Conservation (phyloP, 92 coral and sea anemone species). For the Blastomussa wellsi region DNA sequence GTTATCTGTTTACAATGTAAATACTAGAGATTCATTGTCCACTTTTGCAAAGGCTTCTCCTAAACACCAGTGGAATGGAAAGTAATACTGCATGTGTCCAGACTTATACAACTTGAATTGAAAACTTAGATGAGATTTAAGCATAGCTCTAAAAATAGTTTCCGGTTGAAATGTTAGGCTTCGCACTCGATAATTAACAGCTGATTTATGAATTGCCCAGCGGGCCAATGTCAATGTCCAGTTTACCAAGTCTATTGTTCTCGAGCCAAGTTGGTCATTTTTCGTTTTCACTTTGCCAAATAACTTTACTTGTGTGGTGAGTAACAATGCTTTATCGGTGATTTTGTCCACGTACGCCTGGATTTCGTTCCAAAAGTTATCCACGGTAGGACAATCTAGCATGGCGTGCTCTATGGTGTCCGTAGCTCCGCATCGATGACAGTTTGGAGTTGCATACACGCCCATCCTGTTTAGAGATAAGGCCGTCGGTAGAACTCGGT, state of each 20-base stretch:
- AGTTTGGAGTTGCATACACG: not conserved
- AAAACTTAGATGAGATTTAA: not conserved
- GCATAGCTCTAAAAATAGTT: not conserved
- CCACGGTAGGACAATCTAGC: not conserved
- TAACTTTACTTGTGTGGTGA: not conserved
- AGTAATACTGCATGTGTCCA: not conserved
- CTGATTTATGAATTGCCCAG: not conserved
- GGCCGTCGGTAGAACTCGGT: not conserved
- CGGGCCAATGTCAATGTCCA: not conserved
- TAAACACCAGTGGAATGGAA: not conserved
- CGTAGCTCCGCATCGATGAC: not conserved
- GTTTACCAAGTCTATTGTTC: not conserved
- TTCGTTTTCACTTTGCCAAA: not conserved
- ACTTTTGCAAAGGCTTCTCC: not conserved
- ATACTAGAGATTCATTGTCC: not conserved
- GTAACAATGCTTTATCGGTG: not conserved
- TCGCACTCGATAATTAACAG: not conserved
- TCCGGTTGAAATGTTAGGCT: not conserved
- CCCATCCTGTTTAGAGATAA: not conserved
- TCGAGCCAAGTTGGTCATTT: not conserved
- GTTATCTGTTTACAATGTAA: not conserved
- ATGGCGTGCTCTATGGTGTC: not conserved
- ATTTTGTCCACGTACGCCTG: not conserved
- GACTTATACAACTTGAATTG: not conserved
- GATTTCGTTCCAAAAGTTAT: not conserved